These are phyloP conservation scores for Mormyrus lacerda DNA, from an alignment of 2,113 vertebrate species.

Conservation along the genomic window DNA sequence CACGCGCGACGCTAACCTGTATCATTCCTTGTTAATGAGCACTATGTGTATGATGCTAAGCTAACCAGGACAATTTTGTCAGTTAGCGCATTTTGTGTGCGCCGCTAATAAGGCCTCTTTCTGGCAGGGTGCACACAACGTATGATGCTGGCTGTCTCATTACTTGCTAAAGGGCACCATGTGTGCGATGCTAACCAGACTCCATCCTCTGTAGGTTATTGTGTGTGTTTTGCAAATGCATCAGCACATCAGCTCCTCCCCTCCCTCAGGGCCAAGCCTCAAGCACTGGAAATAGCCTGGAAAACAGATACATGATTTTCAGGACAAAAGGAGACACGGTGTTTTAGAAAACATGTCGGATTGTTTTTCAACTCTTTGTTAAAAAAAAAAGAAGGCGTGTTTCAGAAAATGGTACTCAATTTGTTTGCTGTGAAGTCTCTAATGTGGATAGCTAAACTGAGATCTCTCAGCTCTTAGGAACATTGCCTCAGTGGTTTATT, in stretches of 20 bases:
- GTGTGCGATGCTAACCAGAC: not conserved
- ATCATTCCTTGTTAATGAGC: not conserved
- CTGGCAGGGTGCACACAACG: not conserved
- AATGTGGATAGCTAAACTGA: not conserved
- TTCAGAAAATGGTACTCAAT: not conserved
- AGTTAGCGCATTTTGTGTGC: not conserved
- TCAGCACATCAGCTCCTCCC: not conserved
- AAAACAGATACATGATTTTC: not conserved
- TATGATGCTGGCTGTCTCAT: not conserved
- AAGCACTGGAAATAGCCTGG: not conserved
- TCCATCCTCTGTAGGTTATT: not conserved
- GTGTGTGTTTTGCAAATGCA: conserved; percentile 1
- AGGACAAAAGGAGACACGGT: not conserved
- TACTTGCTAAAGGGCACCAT: not conserved
- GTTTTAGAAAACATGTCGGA: not conserved
- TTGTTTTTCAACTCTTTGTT: not conserved
- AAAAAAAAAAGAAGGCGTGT: not conserved
- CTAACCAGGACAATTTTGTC: not conserved
- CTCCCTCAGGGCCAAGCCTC: not conserved
- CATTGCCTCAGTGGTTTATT: not conserved
- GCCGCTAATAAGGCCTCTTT: not conserved
- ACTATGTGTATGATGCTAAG: not conserved
- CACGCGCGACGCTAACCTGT: not conserved
- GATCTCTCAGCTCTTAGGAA: not conserved
- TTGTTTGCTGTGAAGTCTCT: not conserved